These are phyloP conservation scores for Garra rufa DNA, from an alignment of 2,113 vertebrate genomes.

Conservation along the genomic window DNA sequence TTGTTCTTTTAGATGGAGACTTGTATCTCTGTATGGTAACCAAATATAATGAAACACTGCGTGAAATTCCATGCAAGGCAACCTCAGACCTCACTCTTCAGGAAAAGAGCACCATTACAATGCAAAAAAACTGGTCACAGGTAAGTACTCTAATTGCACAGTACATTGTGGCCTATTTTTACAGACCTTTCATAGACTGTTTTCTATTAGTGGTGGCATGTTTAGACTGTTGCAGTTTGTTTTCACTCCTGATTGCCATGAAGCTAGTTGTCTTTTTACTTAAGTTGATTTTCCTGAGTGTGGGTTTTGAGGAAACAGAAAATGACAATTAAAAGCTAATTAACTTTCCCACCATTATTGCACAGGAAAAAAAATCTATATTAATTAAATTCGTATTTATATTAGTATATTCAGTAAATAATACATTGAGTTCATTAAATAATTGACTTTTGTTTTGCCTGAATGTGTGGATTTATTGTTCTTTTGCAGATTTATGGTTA, in stretches of 20 bases:
- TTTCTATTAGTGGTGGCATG: neutral
- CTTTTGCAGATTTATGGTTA: neutral
- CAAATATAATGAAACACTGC: neutral
- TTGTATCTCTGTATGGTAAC: conserved; percentile 29
- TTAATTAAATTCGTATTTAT: too few species aligned
- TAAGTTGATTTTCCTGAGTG: neutral
- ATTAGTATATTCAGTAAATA: too few species aligned
- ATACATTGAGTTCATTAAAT: too few species aligned
- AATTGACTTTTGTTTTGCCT: too few species aligned
- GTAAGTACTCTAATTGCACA: neutral
- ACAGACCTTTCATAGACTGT: neutral
- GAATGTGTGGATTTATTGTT: too few species aligned
- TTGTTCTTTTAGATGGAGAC: conserved; percentile 44
- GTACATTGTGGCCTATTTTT: neutral
- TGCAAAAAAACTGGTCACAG: neutral
- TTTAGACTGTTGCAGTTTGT: too few species aligned
- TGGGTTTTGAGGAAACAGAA: too few species aligned
- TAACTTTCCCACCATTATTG: neutral
- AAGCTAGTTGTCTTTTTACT: too few species aligned
- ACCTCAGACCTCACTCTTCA: neutral
- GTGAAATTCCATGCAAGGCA: conserved; percentile 17
- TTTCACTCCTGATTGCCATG: too few species aligned
- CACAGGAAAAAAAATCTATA: too few species aligned
- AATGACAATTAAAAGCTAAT: neutral
- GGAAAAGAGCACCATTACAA: neutral